Evolutionary conservation across 2,888 invertebrate species (phyloP), one percentile per base, ranked within the genome.

Genomic region (Allophyes oxyacanthae): DNA sequence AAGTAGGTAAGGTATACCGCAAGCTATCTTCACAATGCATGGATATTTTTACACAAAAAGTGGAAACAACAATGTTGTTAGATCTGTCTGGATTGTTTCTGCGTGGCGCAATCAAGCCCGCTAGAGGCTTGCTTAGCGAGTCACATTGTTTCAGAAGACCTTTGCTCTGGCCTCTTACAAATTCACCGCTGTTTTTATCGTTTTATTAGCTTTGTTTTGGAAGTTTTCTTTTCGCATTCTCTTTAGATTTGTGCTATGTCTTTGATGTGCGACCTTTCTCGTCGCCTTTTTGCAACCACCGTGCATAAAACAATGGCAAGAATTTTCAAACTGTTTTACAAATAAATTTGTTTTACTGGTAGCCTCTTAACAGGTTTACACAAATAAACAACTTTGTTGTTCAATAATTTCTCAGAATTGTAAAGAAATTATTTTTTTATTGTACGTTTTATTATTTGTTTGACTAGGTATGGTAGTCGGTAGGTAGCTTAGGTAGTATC

Each of bases 161-260:
- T 86, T 82, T 85, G 78, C 80, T 74, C 71, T 81, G 77, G 77
- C 78, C 82, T 79, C 84, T 86, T 85, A 86, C 82, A 84, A 89
- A 87, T 88, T 86, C 83, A 82, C 82, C 85, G 80, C 80, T 81
- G 81, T 86, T 86, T 87, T 86, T 85, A 87, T 87, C 81, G 86
- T 86, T 91, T 88, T 89, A 88, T 89, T 88, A 86, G 83, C 85
- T 86, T 88, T 87, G 84, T 87, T 90, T 87, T 72, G 63, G 65
- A 87, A 88, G 75, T 86, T 88, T 85, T 75, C 78, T 84, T 83
- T 78, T 75, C 70, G 74, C 70, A 78, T 82, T 86, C 81, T 79
- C 77, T 79, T 84, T 83, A 77, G 80, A 80, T 79, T 84, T 82
- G 81, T 78, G 41, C 69, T 79, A 69, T 79, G 82, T 81, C 85